phyloP scores from a whole-genome alignment of 2,113 vertebrate species.

The Pitta sordida region DNA sequence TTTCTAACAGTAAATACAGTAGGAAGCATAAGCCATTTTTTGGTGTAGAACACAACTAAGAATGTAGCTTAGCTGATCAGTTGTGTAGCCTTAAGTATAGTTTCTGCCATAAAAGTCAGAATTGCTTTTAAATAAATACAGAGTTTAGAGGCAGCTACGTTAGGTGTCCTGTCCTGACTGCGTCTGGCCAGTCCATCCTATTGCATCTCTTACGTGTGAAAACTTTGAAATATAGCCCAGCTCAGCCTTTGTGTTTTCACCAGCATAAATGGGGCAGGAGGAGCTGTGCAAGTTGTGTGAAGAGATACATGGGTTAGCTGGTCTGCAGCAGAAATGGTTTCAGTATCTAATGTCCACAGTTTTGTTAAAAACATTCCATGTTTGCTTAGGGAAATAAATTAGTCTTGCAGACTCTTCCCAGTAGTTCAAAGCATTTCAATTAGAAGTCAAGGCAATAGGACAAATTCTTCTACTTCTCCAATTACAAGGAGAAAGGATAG shows the following conservation, averaged over 20 bases:
- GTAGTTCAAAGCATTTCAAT: not conserved
- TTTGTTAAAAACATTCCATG: not conserved
- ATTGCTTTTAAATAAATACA: not conserved
- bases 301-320: not conserved
- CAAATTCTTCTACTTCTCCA: not conserved
- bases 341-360: not conserved
- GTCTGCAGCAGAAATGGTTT: not conserved
- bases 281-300: not conserved
- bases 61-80: not conserved
- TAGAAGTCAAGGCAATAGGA: not conserved
- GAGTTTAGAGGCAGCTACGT: not conserved
- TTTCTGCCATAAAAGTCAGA: not conserved
- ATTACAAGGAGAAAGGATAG: not conserved
- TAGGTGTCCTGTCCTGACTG: not conserved
- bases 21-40: slow-evolving; percentile 62
- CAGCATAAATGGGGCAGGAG: not conserved
- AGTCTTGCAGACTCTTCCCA: not conserved
- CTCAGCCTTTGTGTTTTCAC: not conserved
- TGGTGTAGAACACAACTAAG: not conserved
- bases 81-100: not conserved
- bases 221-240: not conserved
- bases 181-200: not conserved
- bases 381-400: not conserved
- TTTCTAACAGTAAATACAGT: slow-evolving; percentile 45
- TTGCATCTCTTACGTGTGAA: not conserved